Evolutionary conservation across 1,140 invertebrate species (phyloP).

Genomic region (Hylaeus anthracinus): DNA sequence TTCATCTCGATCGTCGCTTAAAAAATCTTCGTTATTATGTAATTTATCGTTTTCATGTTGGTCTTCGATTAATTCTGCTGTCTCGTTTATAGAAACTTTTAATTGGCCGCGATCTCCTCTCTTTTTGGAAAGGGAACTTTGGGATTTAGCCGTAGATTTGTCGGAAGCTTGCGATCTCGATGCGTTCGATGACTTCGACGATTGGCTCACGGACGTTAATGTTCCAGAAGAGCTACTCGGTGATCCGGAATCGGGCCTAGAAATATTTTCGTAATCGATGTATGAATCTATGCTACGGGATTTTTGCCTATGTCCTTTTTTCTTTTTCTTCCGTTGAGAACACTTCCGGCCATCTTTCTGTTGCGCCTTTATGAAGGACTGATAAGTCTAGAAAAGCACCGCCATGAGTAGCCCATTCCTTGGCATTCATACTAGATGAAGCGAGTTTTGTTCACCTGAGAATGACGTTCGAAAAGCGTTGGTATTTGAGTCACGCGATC

Average conservation of each 20-base stretch:
- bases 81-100: slow-evolving; percentile 82
- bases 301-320: slow-evolving; percentile 54
- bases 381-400: slow-evolving; percentile 68
- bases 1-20: slow-evolving; percentile 11
- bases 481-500: slow-evolving; percentile 86
- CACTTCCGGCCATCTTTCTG: slow-evolving; percentile 15
- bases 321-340: slow-evolving; percentile 52
- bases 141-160: slow-evolving; percentile 63
- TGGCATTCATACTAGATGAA: not conserved
- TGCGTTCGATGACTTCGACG: slow-evolving; percentile 65
- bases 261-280: slow-evolving; percentile 62
- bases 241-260: slow-evolving; percentile 73
- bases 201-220: slow-evolving; percentile 60
- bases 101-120: slow-evolving; percentile 74
- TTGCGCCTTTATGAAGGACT: slow-evolving; percentile 53
- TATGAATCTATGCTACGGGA: slow-evolving; percentile 73
- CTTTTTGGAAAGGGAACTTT: slow-evolving; percentile 65
- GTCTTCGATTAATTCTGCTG: slow-evolving; percentile 80
- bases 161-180: slow-evolving; percentile 59
- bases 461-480: slow-evolving; percentile 86
- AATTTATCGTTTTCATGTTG: slow-evolving; percentile 73
- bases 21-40: slow-evolving; percentile 33
- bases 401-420: not conserved
- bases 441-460: slow-evolving; percentile 79
- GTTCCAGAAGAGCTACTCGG: slow-evolving; percentile 72